Evolutionary conservation across 1,140 invertebrate genomes (phyloP).

Genomic region (Cydia amplana): DNA sequence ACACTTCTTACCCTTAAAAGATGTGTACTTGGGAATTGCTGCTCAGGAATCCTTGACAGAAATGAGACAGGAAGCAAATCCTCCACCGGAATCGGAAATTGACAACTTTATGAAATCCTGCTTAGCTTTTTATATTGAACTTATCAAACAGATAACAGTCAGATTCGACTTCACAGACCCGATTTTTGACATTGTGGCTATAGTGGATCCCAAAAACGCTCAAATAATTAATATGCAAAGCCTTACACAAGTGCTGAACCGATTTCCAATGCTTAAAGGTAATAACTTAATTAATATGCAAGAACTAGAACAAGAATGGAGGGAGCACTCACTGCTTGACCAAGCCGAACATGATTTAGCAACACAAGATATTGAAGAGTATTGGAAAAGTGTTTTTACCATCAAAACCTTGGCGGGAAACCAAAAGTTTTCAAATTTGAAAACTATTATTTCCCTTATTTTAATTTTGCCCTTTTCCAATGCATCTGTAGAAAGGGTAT

Average conservation of each 20-base stretch:
- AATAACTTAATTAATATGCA: conserved; percentile 1
- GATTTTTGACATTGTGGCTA: conserved; percentile 36
- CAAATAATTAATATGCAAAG: conserved; percentile 32
- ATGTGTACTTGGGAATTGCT: conserved; percentile 6
- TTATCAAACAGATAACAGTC: conserved; percentile 38
- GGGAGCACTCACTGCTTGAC: conserved; percentile 38
- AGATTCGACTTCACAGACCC: conserved; percentile 40
- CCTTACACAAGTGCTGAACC: conserved; percentile 27
- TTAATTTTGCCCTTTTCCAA: conserved; percentile 12
- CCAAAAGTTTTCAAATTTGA: conserved; percentile 35
- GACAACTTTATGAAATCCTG: conserved; percentile 29
- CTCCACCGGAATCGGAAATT: conserved; percentile 7
- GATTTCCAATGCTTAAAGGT: conserved; percentile 36
- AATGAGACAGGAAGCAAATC: conserved; percentile 17
- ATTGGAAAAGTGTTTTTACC: conserved; percentile 36
- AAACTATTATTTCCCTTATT: conserved; percentile 18
- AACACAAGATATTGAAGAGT: conserved; percentile 26
- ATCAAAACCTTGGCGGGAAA: conserved; percentile 33
- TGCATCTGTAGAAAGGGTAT: conserved; percentile 20
- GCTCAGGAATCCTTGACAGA: conserved; percentile 30
- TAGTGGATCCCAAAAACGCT: conserved; percentile 36
- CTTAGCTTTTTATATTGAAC: conserved; percentile 39
- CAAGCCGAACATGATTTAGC: conserved; percentile 28
- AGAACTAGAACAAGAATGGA: conserved; percentile 34
- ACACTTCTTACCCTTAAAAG: conserved; percentile 23